Base-by-base conservation (phyloP, 2,113 vertebrate species). In the Hoplias malabaricus region DNA sequence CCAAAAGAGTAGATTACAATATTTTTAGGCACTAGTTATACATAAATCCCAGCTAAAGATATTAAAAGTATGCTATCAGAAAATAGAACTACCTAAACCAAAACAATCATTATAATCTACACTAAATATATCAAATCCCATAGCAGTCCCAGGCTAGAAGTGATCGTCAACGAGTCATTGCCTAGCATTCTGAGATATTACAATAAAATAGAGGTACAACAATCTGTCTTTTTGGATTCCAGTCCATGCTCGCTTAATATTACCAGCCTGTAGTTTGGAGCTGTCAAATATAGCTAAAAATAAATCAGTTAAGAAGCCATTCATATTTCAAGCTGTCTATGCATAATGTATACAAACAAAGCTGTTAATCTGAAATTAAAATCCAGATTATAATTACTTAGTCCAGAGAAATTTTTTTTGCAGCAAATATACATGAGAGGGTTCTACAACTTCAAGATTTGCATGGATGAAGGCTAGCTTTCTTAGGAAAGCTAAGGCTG, bases 151-250 rank as follows among this genome's bases (percentile, higher is more conserved):
- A 82, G 74, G 43, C 23, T 77, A 53, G 69, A 73, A 54, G 25
- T 82, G 25, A 73, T 77, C n/a, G 40, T 21, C 21, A 23, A 33
- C 19, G 2, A 61, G 23, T 77, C 19, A 57, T 59, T 33, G 19
- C 11, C 43, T 43, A 53, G 23, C 56, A 33, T 72, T 78, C 27
- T 50, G 7, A 63, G 62, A 36, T 63, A 54, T 31, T 61, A 63
- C 73, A 69, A 53, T 31, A 54, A 48, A 29, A 46, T 54, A 21
- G 14, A n/a, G 38, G 38, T 80, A 66, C 65, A 61, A 77, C 19
- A 69, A 9, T 48, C 29, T 29, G 61, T 50, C 29, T 72, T 68
- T n/a, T 76, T 67, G 62, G 34, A 69, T 81, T 71, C 72, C 71
- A 71, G 76, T 79, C 48, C 34, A 11, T 61, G 21, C 14, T 31